Evolutionary conservation across 64 coral and sea anemone species (phyloP).

Genomic region (Astreopora myriophthalma): DNA sequence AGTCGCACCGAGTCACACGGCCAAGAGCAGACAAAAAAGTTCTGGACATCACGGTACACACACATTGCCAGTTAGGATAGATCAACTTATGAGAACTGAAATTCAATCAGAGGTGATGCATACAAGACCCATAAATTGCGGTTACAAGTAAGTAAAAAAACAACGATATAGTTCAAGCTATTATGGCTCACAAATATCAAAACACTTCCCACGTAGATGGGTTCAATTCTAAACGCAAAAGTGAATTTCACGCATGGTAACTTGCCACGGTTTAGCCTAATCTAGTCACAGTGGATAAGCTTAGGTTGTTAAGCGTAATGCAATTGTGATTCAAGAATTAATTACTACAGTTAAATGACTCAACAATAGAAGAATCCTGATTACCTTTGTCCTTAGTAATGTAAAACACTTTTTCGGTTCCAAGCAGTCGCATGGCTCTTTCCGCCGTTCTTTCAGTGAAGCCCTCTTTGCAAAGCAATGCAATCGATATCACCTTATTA

Average conservation of each 20-base stretch:
- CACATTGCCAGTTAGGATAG: not conserved
- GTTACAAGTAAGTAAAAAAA: too few relatives aligned
- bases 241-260: not conserved
- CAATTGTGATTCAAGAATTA: not conserved
- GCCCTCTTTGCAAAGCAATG: constrained; percentile 16
- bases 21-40: too few relatives aligned
- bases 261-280: not conserved
- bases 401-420: constrained; percentile 9
- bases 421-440: constrained; percentile 1
- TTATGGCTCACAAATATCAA: constrained; percentile 1
- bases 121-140: too few relatives aligned
- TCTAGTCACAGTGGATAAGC: not conserved
- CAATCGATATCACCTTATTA: constrained; percentile 38
- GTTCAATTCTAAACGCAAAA: not conserved
- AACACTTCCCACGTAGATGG: not conserved
- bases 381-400: not conserved
- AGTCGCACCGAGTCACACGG: too few relatives aligned
- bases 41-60: not conserved
- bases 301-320: not conserved
- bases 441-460: constrained; percentile 21
- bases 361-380: not conserved
- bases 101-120: not conserved
- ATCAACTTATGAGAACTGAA: not conserved
- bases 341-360: not conserved
- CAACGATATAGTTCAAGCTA: not conserved